Evolutionary conservation across 2,113 vertebrate genomes (phyloP).

Genomic region (Myotis brandtii): DNA sequence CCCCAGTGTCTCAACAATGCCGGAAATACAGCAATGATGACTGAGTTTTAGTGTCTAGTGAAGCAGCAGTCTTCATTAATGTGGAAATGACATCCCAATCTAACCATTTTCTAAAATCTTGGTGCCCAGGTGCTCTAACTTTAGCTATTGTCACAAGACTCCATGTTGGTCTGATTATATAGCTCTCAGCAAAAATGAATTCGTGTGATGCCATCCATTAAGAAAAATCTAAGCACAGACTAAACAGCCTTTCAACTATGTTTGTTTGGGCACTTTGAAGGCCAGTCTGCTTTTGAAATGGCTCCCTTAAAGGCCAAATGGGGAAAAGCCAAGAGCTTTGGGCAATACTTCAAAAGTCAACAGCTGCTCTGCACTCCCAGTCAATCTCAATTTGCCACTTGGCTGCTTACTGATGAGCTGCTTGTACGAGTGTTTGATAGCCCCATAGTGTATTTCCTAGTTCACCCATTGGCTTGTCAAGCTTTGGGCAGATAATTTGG

Average conservation of each 20-base stretch:
- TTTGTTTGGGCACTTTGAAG: slow-evolving; percentile 50
- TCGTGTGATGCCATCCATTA: background rate
- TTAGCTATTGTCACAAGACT: background rate
- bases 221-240: background rate
- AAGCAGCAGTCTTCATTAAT: background rate
- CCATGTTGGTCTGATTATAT: background rate
- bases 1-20: background rate
- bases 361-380: slow-evolving; percentile 74
- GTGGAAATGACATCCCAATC: background rate
- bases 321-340: slow-evolving; percentile 66
- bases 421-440: slow-evolving; percentile 59
- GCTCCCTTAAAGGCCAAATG: slow-evolving; percentile 58
- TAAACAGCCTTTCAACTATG: background rate
- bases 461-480: slow-evolving; percentile 61
- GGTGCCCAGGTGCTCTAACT: background rate
- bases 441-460: slow-evolving; percentile 35
- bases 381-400: slow-evolving; percentile 80
- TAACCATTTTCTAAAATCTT: background rate
- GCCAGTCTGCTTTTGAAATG: slow-evolving; percentile 53
- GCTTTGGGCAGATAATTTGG: slow-evolving; percentile 46
- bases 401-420: slow-evolving; percentile 73
- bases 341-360: slow-evolving; percentile 73
- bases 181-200: background rate
- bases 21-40: background rate
- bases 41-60: background rate